Evolutionary conservation across 2,888 invertebrate species (phyloP), one percentile per base, ranked within the genome.

Genomic region (Phragmatobia fuliginosa): DNA sequence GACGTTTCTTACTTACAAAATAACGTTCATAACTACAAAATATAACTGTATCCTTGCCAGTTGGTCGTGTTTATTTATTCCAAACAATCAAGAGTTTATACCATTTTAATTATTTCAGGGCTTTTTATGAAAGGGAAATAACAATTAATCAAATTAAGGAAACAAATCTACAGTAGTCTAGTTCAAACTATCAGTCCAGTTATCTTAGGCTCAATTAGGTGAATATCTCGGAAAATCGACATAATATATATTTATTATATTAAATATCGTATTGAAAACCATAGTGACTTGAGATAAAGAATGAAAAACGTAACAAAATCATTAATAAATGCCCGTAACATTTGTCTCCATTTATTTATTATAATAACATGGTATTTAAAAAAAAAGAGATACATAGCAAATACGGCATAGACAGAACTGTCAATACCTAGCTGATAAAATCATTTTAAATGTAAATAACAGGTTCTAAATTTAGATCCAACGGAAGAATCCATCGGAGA

Each of bases 381-480:
- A 49, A 49, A 25, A 49, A 3, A 49, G 2, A 49, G n/a, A n/a
- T 10, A 8, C 31, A 45, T 60, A 31, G 21, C 16, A 59, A 28
- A 63, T 28, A 63, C 32, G 18, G n/a, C 52, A 58, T 10, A 21
- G 63, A 58, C 32, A 14, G 31, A 33, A 28, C 59, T 16, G 1
- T 45, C 21, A 49, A 63, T 28, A 60, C 31, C 32, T 66, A 64
- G 67, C 56, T 69, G 69, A 49, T 60, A 65, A 68, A 62, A 70
- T 58, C 11, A 62, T 64, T 64, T 32, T 41, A 33, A 32, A 45
- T 65, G 64, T 69, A 71, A 79, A 73, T 68, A 71, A 28, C 31
- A 45, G 49, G 61, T 68, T 75, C 62, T 71, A 76, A 67, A 62
- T 67, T 66, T 61, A 71, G 38, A 67, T 38, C 61, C 64, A 41